These are phyloP conservation scores for Parauchenoglanis ngamensis DNA, from an alignment of 2,797 vertebrate genomes.

Conservation along the genomic window DNA sequence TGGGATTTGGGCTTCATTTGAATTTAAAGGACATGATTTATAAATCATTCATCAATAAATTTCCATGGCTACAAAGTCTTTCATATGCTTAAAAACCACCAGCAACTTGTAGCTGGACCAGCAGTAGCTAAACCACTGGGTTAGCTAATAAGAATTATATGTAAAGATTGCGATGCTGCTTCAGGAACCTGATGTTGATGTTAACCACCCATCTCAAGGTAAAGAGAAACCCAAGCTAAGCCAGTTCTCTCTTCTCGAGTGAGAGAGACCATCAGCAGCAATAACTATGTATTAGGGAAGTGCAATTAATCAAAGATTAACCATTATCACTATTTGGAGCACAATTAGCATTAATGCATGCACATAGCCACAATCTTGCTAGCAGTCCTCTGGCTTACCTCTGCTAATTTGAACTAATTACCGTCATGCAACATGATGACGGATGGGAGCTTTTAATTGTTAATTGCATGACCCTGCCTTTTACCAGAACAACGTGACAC, in stretches of 20 bases:
- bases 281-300: background rate
- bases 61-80: background rate
- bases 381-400: conserved; percentile 21
- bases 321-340: conserved; percentile 17
- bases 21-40: conserved; percentile 2
- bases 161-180: background rate
- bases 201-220: background rate
- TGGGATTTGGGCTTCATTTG: conserved; percentile 2
- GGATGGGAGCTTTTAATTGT: background rate
- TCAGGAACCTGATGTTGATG: no score
- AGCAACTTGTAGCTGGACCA: background rate
- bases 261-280: background rate
- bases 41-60: conserved; percentile 7
- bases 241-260: background rate
- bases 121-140: no score
- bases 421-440: background rate
- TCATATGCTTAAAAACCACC: background rate
- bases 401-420: conserved; percentile 32
- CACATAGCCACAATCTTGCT: background rate
- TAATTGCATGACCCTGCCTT: conserved; percentile 26
- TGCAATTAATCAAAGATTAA: conserved; percentile 20
- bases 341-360: conserved; percentile 17
- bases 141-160: background rate
- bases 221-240: background rate
- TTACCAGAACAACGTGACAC: background rate